These are phyloP conservation scores for Menura novaehollandiae DNA, from an alignment of 2,113 vertebrate genomes.

Conservation along the genomic window DNA sequence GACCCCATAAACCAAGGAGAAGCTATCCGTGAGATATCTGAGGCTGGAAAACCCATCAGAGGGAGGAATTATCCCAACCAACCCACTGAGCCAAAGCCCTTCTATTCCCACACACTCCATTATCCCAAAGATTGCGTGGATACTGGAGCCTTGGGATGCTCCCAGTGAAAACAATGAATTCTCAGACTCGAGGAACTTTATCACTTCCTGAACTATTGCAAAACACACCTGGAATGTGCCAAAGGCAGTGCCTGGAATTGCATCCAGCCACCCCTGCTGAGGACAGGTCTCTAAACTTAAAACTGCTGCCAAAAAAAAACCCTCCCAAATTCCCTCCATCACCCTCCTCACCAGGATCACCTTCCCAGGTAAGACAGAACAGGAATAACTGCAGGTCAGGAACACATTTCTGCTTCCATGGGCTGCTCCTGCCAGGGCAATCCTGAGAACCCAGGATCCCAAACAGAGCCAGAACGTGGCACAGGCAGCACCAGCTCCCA, in stretches of 20 bases:
- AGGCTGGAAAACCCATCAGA: neutral
- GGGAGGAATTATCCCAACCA: neutral
- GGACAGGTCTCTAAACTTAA: neutral
- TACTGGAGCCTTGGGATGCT: neutral
- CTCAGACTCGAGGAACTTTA: neutral
- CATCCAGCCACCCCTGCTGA: neutral
- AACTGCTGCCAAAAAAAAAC: neutral
- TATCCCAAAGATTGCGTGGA: fast-evolving
- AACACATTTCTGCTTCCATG: neutral
- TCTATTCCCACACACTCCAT: neutral
- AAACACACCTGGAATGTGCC: neutral
- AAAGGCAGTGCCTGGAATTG: neutral
- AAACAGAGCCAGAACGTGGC: neutral
- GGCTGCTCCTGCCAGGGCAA: neutral
- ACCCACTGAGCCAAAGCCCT: neutral
- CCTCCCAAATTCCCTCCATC: neutral
- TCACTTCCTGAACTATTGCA: neutral
- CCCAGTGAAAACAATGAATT: neutral
- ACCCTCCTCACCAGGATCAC: neutral
- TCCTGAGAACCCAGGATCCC: neutral
- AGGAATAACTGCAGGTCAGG: fast-evolving
- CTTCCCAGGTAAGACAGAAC: neutral
- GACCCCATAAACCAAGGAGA: neutral
- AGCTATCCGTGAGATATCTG: neutral
- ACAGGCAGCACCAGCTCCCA: neutral